A percentile compares a stretch with the other conserved stretches of the same genome.
Evolutionary conservation across 2,113 vertebrate genomes (phyloP).

Genomic region (Anas platyrhynchos): DNA sequence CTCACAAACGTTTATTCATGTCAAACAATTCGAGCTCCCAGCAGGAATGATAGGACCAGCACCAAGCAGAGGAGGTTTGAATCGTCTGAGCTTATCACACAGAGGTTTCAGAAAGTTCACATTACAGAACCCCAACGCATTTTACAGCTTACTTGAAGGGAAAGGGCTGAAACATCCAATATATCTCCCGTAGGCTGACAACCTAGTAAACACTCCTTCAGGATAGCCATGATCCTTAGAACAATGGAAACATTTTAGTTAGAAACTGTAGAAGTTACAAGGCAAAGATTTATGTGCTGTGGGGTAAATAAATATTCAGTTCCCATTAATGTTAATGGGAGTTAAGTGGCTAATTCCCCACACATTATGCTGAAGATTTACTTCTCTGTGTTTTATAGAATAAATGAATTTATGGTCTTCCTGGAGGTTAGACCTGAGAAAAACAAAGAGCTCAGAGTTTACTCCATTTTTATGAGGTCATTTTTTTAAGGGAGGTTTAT

Average conservation of each 20-base stretch:
- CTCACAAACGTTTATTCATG: constrained; percentile 1
- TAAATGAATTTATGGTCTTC: constrained; percentile 70
- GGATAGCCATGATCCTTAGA: constrained; percentile 60
- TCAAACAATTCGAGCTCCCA: constrained; percentile 20
- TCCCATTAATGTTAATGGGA: constrained; percentile 75
- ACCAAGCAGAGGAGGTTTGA: constrained; percentile 30
- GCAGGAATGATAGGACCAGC: constrained; percentile 3
- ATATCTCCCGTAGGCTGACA: constrained; percentile 57
- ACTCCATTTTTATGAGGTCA: constrained; percentile 61
- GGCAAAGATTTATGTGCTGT: constrained; percentile 66
- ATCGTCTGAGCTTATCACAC: constrained; percentile 17
- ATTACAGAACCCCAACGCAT: not conserved
- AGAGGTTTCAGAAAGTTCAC: constrained; percentile 48
- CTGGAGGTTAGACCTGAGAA: constrained; percentile 61
- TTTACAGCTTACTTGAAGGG: constrained; percentile 58
- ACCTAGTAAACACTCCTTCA: constrained; percentile 61
- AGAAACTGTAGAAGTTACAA: constrained; percentile 74
- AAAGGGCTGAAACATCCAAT: constrained; percentile 59
- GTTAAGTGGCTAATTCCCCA: constrained; percentile 76
- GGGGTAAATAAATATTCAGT: constrained; percentile 76
- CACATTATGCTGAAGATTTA: constrained; percentile 71
- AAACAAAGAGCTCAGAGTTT: constrained; percentile 66
- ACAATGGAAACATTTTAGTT: constrained; percentile 73
- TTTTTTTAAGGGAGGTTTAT: constrained; percentile 60
- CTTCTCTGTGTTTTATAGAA: constrained; percentile 67